Base-by-base conservation (phyloP, 2,888 invertebrate genomes). In the Rhamnusium bicolor region DNA sequence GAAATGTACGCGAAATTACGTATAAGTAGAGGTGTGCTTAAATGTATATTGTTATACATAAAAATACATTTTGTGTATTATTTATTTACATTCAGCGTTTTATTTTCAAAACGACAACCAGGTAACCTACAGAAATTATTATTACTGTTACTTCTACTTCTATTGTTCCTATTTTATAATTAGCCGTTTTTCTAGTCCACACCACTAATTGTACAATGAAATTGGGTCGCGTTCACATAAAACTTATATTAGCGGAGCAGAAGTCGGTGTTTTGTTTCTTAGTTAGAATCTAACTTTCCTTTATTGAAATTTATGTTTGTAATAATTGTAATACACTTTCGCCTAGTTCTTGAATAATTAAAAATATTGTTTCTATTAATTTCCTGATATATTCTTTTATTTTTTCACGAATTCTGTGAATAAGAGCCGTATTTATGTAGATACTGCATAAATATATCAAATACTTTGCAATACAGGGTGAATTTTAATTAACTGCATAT, bases 231-330 rank as follows among this genome's bases (percentile, higher is more conserved):
- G 27, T 24, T 40, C 40, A 40, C 40, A n/a, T 40, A 40, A n/a
- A 40, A 40, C n/a, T 40, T 40, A 40, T 40, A n/a, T 40, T 40
- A 40, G 40, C 12, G 40, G n/a, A 40, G n/a, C 40, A 40, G n/a
- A n/a, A n/a, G n/a, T n/a, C n/a, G n/a, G 40, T n/a, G 40, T n/a
- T 69, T n/a, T 54, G 47, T 56, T 51, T 32, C 51, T n/a, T n/a
- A 24, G 47, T 70, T 27, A 24, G 16, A 68, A 68, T 40, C 40
- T 70, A 63, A 63, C 70, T 70, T 70, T 70, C 70, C 70, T 70
- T 70, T 70, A 70, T 70, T 70, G 51, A 63, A 70, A 62, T 65
- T 46, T 40, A 40, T 56, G 16, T 46, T 54, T 29, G 54, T 18
- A 18, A n/a, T n/a, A n/a, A 58, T 58, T 58, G 58, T 16, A 40